These are phyloP conservation scores for Falco columbarius DNA, from an alignment of 2,797 vertebrate genomes.

Conservation along the genomic window DNA sequence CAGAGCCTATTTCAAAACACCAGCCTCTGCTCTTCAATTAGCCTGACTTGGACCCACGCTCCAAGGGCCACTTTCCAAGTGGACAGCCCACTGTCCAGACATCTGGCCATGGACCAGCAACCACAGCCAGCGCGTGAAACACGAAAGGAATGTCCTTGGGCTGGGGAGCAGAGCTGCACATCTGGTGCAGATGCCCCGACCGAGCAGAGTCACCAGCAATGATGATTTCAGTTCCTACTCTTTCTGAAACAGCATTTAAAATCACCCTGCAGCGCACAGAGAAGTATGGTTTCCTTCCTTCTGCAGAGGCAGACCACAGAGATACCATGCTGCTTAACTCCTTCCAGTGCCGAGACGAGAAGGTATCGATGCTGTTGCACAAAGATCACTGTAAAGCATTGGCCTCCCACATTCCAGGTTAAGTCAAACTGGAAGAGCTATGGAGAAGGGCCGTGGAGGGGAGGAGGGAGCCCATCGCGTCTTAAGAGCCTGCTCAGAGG, in stretches of 20 bases:
- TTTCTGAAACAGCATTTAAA: background rate
- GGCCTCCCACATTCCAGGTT: accelerated
- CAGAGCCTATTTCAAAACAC: background rate
- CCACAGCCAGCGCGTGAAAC: conserved; percentile 17
- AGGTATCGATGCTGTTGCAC: accelerated
- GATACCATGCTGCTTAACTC: background rate
- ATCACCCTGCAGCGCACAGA: background rate
- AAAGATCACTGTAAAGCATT: accelerated
- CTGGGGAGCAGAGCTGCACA: background rate
- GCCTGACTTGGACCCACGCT: background rate
- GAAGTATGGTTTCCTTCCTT: conserved; percentile 3
- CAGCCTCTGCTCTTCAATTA: background rate
- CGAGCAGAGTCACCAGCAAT: background rate
- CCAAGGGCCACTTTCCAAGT: background rate
- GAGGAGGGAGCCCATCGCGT: background rate
- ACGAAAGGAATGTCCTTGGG: conserved; percentile 26
- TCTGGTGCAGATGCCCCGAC: background rate
- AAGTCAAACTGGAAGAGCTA: background rate
- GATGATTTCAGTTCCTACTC: background rate
- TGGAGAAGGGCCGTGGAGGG: background rate
- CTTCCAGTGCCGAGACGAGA: background rate
- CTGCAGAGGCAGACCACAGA: conserved; percentile 17
- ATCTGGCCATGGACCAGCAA: background rate
- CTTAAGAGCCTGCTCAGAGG: background rate
- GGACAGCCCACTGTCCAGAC: conserved; percentile 23